These are phyloP conservation scores for Drosophila aldrichi DNA, from an alignment of 2,888 invertebrate genomes.

Conservation along the genomic window DNA sequence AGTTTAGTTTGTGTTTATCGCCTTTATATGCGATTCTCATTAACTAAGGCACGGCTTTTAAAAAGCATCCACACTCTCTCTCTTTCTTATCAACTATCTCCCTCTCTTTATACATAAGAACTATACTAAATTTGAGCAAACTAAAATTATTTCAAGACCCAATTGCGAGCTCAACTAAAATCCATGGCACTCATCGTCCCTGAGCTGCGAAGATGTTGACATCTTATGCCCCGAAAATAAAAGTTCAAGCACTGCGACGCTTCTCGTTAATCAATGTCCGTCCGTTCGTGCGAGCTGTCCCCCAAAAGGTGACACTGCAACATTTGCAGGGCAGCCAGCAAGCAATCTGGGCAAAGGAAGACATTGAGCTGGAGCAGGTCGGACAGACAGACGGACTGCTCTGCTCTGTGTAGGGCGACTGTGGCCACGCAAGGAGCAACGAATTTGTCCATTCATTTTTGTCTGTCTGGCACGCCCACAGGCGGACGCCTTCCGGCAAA, in stretches of 20 bases:
- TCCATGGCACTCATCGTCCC: neutral
- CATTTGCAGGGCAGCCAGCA: constrained; percentile 29
- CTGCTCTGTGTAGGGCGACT: no score
- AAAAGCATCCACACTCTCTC: no score
- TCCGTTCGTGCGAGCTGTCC: constrained; percentile 6
- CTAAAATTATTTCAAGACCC: neutral
- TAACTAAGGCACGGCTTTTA: no score
- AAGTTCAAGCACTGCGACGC: constrained; percentile 16
- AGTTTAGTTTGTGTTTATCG: no score
- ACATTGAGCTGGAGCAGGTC: constrained; percentile 3
- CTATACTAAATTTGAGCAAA: no score
- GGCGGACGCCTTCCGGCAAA: constrained; percentile 19
- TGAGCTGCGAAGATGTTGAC: constrained; percentile 17
- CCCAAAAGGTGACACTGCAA: constrained; percentile 43
- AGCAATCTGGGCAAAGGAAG: constrained; percentile 30
- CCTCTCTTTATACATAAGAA: neutral
- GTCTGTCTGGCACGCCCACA: constrained; percentile 9
- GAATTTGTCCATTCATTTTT: constrained; percentile 10
- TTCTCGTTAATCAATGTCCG: constrained; percentile 58
- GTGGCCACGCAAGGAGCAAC: constrained; percentile 16
- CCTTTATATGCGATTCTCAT: no score
- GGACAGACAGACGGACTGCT: neutral
- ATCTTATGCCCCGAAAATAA: constrained; percentile 8
- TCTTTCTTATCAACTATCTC: neutral
- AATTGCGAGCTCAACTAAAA: neutral